Percentiles rank a stretch among this genome's conserved stretches.
Evolutionary conservation across 53 echinoderm and acorn worm species (phyloP).

Genomic region (Patiria pectinifera): DNA sequence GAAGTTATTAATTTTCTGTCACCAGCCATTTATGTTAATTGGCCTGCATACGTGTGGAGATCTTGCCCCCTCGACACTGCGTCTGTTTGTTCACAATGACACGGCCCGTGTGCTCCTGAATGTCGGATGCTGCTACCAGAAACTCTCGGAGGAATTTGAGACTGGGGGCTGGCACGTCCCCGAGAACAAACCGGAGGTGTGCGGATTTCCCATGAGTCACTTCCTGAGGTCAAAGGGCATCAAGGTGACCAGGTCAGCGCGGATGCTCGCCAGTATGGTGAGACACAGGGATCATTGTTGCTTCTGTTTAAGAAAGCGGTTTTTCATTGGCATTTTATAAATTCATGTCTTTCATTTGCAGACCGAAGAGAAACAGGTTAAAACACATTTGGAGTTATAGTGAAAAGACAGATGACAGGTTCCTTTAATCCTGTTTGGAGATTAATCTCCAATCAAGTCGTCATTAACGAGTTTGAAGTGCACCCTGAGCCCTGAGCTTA

Average conservation of each 20-base stretch:
- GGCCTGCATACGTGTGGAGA: slow-evolving; percentile 97
- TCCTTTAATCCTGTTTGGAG: no score
- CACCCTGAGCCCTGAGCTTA: no score
- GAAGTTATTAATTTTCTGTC: neutral
- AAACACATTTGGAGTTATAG: no score
- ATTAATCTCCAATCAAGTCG: no score
- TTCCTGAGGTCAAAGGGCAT: slow-evolving; percentile 67
- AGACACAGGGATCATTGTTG: neutral
- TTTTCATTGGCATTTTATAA: neutral
- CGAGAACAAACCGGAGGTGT: slow-evolving; percentile 51
- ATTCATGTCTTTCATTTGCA: no score
- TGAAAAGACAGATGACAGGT: no score
- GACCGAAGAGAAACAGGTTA: no score
- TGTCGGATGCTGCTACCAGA: slow-evolving; percentile 91
- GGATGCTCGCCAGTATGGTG: slow-evolving; percentile 90
- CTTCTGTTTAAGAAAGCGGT: neutral
- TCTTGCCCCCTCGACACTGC: slow-evolving; percentile 83
- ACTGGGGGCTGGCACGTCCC: slow-evolving; percentile 65
- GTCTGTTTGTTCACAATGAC: slow-evolving; percentile 75
- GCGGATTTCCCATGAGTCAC: slow-evolving; percentile 91
- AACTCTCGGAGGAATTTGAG: slow-evolving; percentile 90
- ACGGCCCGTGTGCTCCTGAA: slow-evolving; percentile 70
- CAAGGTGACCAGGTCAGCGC: slow-evolving; percentile 75
- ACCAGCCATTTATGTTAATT: slow-evolving; percentile 77
- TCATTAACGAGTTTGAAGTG: neutral